Conservation (phyloP, 2,113 vertebrate genomes). For the Abramis brama region DNA sequence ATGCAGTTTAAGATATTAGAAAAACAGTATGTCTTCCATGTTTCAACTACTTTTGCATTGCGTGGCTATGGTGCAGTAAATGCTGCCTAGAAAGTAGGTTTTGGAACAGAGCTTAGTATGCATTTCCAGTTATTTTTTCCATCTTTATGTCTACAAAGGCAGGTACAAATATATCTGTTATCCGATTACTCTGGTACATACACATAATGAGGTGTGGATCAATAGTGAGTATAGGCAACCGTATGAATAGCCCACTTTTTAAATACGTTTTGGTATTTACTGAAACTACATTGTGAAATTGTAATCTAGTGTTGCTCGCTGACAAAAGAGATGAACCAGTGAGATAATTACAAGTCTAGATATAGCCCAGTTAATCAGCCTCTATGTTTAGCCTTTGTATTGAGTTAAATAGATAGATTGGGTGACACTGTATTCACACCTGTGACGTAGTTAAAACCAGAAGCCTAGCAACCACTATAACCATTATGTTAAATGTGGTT, state of each 20-base stretch:
- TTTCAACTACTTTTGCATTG: background rate
- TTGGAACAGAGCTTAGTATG: background rate
- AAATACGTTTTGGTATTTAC: background rate
- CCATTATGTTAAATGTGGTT: background rate
- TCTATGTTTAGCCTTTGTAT: constrained; percentile 1
- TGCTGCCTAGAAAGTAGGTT: background rate
- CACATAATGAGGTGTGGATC: constrained; percentile 2
- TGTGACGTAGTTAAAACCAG: background rate
- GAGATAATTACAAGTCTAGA: constrained; percentile 2
- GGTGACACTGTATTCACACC: background rate
- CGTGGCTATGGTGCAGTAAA: background rate
- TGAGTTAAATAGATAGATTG: background rate
- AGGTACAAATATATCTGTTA: background rate
- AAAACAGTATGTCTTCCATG: too few species aligned
- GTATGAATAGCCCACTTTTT: background rate
- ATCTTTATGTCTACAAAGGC: background rate
- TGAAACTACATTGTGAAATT: background rate
- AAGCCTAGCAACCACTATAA: constrained; percentile 18
- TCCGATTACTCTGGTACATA: background rate
- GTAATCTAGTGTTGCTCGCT: background rate
- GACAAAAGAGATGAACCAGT: background rate
- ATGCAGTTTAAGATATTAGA: too few species aligned
- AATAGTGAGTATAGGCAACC: background rate
- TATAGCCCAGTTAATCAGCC: background rate
- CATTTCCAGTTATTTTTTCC: background rate